These are phyloP conservation scores for Manis javanica DNA, from an alignment of 2,797 vertebrate species.

Conservation along the genomic window DNA sequence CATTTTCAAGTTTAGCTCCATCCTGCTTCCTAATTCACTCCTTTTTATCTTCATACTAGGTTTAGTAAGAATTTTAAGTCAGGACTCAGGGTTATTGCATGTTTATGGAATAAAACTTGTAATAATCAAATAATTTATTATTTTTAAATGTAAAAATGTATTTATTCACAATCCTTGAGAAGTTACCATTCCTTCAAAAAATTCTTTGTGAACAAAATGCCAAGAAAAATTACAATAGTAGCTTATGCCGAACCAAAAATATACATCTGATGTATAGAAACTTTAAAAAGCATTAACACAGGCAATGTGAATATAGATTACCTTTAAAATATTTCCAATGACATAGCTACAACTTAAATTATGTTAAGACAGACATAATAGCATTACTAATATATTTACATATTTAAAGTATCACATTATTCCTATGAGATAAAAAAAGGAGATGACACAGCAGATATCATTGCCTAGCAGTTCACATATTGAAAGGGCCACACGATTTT, in stretches of 20 bases:
- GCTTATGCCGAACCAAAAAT: conserved; percentile 86
- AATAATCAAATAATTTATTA: conserved; percentile 53
- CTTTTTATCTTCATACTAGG: conserved; percentile 6
- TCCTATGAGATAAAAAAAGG: conserved; percentile 71
- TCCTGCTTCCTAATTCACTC: conserved; percentile 25
- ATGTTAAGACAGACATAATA: conserved; percentile 68
- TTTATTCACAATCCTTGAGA: conserved; percentile 86
- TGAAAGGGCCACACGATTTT: conserved; percentile 61
- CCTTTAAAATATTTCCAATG: conserved; percentile 73
- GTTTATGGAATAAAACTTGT: conserved; percentile 46
- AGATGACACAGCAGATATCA: conserved; percentile 51
- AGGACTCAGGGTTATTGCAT: neutral
- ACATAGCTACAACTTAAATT: conserved; percentile 72
- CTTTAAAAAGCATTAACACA: conserved; percentile 85
- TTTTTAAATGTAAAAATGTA: conserved; percentile 82
- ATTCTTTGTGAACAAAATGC: conserved; percentile 80
- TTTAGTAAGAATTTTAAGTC: conserved; percentile 34
- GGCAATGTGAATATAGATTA: conserved; percentile 76
- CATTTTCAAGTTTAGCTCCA: conserved; percentile 32
- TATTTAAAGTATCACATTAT: conserved; percentile 59
- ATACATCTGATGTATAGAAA: conserved; percentile 85
- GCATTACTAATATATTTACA: conserved; percentile 59
- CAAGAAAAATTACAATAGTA: conserved; percentile 81
- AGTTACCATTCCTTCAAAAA: conserved; percentile 82
- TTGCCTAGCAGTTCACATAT: conserved; percentile 50